Evolutionary conservation across 2,113 vertebrate genomes (phyloP).

Genomic region (Leucopternis melanops): DNA sequence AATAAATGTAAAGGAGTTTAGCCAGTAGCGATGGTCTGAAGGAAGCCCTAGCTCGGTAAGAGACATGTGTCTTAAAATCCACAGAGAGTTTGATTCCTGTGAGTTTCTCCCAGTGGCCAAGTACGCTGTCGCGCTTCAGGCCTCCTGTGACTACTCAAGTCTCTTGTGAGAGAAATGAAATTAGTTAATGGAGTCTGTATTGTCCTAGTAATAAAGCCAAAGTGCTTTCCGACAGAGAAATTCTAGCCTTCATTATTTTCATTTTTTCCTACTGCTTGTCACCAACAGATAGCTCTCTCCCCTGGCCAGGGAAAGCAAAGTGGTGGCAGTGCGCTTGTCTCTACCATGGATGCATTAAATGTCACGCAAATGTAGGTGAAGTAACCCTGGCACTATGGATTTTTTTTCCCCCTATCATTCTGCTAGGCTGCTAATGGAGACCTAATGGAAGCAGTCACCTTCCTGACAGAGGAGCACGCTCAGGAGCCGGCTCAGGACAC

Average conservation of each 20-base stretch:
- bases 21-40: not conserved
- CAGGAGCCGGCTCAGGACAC: slow-evolving; percentile 54
- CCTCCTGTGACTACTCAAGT: fast-evolving
- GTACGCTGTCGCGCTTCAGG: fast-evolving
- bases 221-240: not conserved
- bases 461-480: slow-evolving; percentile 76
- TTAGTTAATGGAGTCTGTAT: not conserved
- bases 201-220: not conserved
- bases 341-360: fast-evolving
- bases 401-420: not conserved
- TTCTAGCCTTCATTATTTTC: not conserved
- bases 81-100: not conserved
- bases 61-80: not conserved
- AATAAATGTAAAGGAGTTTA: not conserved
- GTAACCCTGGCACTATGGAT: not conserved
- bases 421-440: slow-evolving; percentile 87
- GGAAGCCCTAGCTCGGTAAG: not conserved
- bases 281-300: not conserved
- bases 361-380: not conserved
- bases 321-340: not conserved
- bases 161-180: not conserved
- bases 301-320: not conserved
- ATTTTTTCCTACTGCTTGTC: not conserved
- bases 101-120: not conserved
- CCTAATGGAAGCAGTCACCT: slow-evolving; percentile 84